Conservation (phyloP, 2,113 vertebrate species). For the Pungitius pungitius region DNA sequence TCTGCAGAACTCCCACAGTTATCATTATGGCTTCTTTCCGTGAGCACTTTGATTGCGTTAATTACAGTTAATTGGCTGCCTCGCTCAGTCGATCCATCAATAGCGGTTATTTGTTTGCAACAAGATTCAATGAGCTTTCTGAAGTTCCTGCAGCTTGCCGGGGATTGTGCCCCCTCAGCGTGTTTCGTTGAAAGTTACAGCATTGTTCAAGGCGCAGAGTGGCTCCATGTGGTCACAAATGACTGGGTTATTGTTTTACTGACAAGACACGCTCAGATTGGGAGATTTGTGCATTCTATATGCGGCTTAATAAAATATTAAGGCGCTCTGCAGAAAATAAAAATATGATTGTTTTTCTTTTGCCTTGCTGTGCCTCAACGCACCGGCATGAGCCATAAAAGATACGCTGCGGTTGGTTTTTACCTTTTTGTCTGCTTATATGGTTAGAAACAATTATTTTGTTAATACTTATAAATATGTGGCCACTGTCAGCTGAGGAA, state of each 20-base stretch:
- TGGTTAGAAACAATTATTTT: constrained; percentile 18
- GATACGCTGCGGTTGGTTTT: constrained; percentile 7
- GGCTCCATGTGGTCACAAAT: constrained; percentile 74
- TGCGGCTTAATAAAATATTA: constrained; percentile 80
- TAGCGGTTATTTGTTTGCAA: constrained; percentile 71
- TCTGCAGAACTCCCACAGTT: constrained; percentile 49
- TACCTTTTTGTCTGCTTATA: constrained; percentile 14
- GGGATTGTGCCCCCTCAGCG: constrained; percentile 66
- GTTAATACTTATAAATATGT: constrained; percentile 52
- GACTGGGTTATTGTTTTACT: constrained; percentile 78
- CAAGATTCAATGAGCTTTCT: constrained; percentile 58
- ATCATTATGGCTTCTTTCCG: constrained; percentile 66
- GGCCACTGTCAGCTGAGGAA: constrained; percentile 25
- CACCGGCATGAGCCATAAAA: constrained; percentile 14
- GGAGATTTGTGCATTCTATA: constrained; percentile 76
- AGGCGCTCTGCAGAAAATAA: constrained; percentile 65
- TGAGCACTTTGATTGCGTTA: constrained; percentile 72
- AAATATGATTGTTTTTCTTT: constrained; percentile 27
- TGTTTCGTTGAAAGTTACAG: constrained; percentile 53
- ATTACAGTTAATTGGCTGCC: constrained; percentile 73
- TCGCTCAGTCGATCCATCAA: constrained; percentile 64
- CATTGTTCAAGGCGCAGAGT: constrained; percentile 59
- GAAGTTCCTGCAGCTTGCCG: constrained; percentile 44
- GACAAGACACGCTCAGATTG: constrained; percentile 74
- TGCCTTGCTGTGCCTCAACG: constrained; percentile 24